A percentile compares a stretch with the other conserved stretches of the same genome.
These are phyloP conservation scores for Cataglyphis cursor DNA, from an alignment of 2,888 invertebrate genomes.

Conservation along the genomic window DNA sequence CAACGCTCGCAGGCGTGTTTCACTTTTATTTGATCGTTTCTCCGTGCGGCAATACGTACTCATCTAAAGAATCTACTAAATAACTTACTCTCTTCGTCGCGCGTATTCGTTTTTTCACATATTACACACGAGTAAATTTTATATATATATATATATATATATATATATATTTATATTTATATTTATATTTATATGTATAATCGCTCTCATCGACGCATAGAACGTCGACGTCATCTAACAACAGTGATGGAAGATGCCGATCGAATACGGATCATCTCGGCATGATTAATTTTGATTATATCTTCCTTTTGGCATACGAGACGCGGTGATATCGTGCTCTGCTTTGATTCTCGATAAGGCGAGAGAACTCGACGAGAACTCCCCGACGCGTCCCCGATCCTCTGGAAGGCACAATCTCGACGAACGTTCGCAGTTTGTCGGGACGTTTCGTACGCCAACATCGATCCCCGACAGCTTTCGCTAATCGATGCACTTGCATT, in stretches of 20 bases:
- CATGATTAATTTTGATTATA: conserved; percentile 72
- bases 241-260: conserved; percentile 74
- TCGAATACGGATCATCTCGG: conserved; percentile 58
- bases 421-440: conserved; percentile 63
- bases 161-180: conserved; percentile 64
- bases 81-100: conserved; percentile 74
- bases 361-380: conserved; percentile 55
- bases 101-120: conserved; percentile 61
- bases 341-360: conserved; percentile 67
- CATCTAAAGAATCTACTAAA: conserved; percentile 81
- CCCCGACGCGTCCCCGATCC: conserved; percentile 52
- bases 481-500: conserved; percentile 51
- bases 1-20: conserved; percentile 61
- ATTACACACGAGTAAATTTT: conserved; percentile 62
- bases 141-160: conserved; percentile 47
- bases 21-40: conserved; percentile 72
- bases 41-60: conserved; percentile 70
- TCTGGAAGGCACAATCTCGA: conserved; percentile 73
- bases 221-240: conserved; percentile 70
- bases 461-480: conserved; percentile 48
- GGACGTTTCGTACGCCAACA: conserved; percentile 72
- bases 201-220: conserved; percentile 59
- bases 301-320: conserved; percentile 70
- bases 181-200: conserved; percentile 69
- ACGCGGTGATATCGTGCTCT: conserved; percentile 63